Base-by-base conservation (phyloP, 2,888 invertebrate genomes). In the Drosophila subquinaria region DNA sequence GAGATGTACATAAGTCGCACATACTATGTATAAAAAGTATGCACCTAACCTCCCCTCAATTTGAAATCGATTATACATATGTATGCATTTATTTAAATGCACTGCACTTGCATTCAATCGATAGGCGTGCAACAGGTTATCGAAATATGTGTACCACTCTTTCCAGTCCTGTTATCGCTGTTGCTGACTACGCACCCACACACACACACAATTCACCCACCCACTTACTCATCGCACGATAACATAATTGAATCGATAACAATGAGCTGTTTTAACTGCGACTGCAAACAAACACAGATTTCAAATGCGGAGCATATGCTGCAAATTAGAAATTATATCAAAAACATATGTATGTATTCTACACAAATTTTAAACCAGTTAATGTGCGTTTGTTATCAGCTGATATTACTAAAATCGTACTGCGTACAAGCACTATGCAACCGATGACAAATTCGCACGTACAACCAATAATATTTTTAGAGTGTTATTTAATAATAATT, bases 281-380 rank as follows among this genome's bases (percentile, higher is more conserved):
- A 56, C 13, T 27, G 20, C 42, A 50, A 53, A 55, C 30, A 71
- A 56, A 43, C 10, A 40, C 42, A 38, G 36, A 33, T n/a, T 51
- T 57, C 56, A 42, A 71, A 53, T 64, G 53, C 3, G 27, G 69
- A 87, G 64, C 84, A 87, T 79, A 84, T 87, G 84, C 71, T 69
- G 15, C 67, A 62, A 77, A 77, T 72, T 81, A 62, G 33, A 47
- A 69, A 59, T 5, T 43, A 38, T 36, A 73, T 59, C 20, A 63
- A 70, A 67, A 67, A 68, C 64, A 75, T 48, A 65, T 74, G 52
- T n/a, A n/a, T n/a, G n/a, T n/a, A n/a, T n/a, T n/a, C n/a, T n/a
- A n/a, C n/a, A n/a, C n/a, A n/a, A n/a, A n/a, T n/a, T n/a, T n/a
- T n/a, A n/a, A n/a, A n/a, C n/a, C 43, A 50, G 42, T 30, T 38